Base-by-base conservation (phyloP, 2,113 vertebrate genomes). In the Poeciliopsis turrubarensis region DNA sequence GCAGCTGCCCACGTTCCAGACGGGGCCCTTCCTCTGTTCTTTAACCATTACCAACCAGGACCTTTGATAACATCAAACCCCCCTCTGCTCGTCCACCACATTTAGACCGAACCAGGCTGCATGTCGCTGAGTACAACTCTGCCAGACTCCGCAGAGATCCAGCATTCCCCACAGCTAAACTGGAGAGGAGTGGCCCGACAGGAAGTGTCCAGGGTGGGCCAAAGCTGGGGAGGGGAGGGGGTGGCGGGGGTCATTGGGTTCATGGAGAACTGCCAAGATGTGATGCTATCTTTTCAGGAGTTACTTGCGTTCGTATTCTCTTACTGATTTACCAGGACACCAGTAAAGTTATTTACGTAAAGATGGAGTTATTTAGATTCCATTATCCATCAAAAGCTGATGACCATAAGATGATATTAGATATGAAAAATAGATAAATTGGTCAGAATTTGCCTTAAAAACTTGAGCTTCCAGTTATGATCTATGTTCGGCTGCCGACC, bases 151-250 rank as follows among this genome's bases (percentile, higher is more conserved):
- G 80, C 34, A 72, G 70, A 72, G 78, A 75, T 68, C 71, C 71
- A 80, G 68, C 72, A 68, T 61, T 69, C 72, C 79, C 72, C 76
- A 80, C 75, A 87, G 68, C 84, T 82, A 60, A 85, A 81, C 66
- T n/a, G 14, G 75, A 73, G 82, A 79, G 82, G 78, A 85, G 86
- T 85, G 85, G 85, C 70, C 76, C 62, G 32, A 84, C 87, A 90
- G 90, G 91, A 91, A 89, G 87, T 86, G 79, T 78, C 82, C 79
- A 85, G 89, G 91, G 90, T 91, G 91, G 87, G 86, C 80, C 88
- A 60, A 44, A 70, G 79, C 79, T 64, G 64, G 73, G 31, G 72
- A 69, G 79, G 5, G 3, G 1, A 1, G 34, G 34, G 10, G 34
- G 34, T 60, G 3, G 1, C 29, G 34, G 34, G 10, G 34, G 34